These are phyloP conservation scores for Papilio machaon DNA, from an alignment of 1,140 invertebrate species.

Conservation along the genomic window DNA sequence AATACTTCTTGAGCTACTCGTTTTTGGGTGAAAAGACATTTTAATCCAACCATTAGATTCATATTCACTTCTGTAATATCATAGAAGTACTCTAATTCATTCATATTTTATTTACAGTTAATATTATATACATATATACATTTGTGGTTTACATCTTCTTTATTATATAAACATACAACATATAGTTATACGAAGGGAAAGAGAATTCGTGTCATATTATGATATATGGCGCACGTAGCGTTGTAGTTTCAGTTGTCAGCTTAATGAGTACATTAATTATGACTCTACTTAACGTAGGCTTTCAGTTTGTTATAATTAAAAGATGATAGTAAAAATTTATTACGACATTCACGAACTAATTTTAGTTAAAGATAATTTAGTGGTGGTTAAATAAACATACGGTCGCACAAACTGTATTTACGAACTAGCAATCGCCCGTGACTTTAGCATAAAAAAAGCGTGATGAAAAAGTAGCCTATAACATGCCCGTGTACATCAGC, in stretches of 20 bases:
- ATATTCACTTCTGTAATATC: no score
- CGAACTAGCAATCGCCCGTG: no score
- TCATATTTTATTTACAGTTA: no score
- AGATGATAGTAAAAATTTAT: conserved; percentile 8
- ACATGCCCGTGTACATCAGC: no score
- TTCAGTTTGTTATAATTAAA: conserved; percentile 26
- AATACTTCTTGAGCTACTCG: no score
- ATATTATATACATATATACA: no score
- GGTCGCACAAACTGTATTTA: not conserved
- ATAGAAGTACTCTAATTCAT: no score
- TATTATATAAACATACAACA: not conserved
- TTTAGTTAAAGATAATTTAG: not conserved
- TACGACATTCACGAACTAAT: not conserved
- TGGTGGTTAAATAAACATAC: not conserved
- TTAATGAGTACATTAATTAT: conserved; percentile 22
- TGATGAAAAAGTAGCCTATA: no score
- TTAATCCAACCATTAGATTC: no score
- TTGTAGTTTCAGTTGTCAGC: conserved; percentile 12
- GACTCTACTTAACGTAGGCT: conserved; percentile 3
- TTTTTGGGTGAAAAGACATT: no score
- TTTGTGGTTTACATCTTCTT: no score
- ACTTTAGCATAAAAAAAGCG: no score
- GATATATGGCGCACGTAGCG: not conserved
- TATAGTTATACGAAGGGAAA: not conserved
- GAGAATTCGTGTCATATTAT: conserved; percentile 4